phyloP scores from a whole-genome alignment of 2,888 invertebrate genomes.

The Lapara coniferarum region DNA sequence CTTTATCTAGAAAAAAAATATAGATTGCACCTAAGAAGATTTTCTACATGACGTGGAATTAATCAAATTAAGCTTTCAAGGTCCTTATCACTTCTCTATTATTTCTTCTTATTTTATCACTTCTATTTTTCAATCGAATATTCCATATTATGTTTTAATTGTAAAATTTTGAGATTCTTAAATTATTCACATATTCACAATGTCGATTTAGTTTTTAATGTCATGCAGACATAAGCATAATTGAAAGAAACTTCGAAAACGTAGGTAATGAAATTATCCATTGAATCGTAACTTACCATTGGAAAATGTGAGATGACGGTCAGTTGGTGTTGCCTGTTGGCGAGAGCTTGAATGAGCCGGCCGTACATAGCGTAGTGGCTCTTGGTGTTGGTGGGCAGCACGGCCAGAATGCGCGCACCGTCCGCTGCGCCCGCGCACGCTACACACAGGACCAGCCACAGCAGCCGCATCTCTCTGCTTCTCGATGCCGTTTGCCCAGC shows the following conservation, averaged over 20 bases:
- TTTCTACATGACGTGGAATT: too few relatives aligned
- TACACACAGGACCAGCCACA: conserved; percentile 37
- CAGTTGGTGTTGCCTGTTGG: conserved; percentile 67
- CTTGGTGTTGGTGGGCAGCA: conserved; percentile 79
- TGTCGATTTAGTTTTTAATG: too few relatives aligned
- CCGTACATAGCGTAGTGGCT: conserved; percentile 83
- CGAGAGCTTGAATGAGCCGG: conserved; percentile 72
- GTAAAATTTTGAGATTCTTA: too few relatives aligned
- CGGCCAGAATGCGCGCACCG: conserved; percentile 72
- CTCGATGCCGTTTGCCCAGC: conserved; percentile 59
- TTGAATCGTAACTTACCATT: conserved; percentile 63
- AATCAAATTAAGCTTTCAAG: too few relatives aligned
- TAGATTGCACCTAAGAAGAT: too few relatives aligned
- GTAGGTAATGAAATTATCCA: background rate
- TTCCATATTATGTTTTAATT: too few relatives aligned
- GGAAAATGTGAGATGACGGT: conserved; percentile 78
- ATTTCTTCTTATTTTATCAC: too few relatives aligned
- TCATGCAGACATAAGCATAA: too few relatives aligned
- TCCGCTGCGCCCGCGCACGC: conserved; percentile 32
- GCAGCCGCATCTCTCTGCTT: conserved; percentile 69
- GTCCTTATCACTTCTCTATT: too few relatives aligned
- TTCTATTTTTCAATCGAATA: too few relatives aligned
- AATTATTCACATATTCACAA: too few relatives aligned
- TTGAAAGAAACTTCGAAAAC: background rate
- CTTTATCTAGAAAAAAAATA: too few relatives aligned